These are phyloP conservation scores for Pipistrellus pygmaeus DNA, from an alignment of 2,797 vertebrate species.

Conservation along the genomic window DNA sequence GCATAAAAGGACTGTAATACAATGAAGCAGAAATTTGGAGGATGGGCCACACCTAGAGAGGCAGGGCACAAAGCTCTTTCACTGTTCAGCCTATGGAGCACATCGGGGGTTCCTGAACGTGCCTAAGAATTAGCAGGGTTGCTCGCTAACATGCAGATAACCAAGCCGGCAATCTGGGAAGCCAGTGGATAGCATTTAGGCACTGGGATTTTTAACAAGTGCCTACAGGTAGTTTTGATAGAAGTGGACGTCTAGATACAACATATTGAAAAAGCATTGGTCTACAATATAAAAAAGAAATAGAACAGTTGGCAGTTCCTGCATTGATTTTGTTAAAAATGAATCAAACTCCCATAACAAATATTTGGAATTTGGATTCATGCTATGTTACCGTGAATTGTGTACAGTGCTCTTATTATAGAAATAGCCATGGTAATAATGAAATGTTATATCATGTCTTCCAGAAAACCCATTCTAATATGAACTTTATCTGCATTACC, in stretches of 20 bases:
- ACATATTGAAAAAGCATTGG: conserved; percentile 19
- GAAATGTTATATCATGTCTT: conserved; percentile 20
- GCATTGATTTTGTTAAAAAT: conserved; percentile 50
- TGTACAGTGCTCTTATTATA: conserved; percentile 5
- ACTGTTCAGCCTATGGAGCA: background rate
- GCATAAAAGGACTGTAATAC: background rate
- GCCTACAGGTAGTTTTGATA: conserved; percentile 14
- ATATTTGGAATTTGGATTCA: conserved; percentile 46
- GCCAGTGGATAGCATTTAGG: background rate
- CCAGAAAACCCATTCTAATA: conserved; percentile 21
- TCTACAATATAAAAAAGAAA: conserved; percentile 3
- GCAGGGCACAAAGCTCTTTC: background rate
- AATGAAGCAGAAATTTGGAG: conserved; percentile 2
- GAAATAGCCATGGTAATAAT: conserved; percentile 40
- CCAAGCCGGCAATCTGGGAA: background rate
- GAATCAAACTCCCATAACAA: background rate
- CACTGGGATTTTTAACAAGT: background rate
- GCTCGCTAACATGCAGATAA: background rate
- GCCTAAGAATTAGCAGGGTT: background rate
- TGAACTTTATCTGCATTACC: conserved; percentile 7
- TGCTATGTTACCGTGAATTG: background rate
- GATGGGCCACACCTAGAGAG: conserved; percentile 17
- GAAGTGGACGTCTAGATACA: background rate
- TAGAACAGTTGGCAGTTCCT: background rate
- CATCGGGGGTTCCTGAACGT: background rate